These are phyloP conservation scores for Sula dactylatra DNA, from an alignment of 2,113 vertebrate genomes.

Conservation along the genomic window DNA sequence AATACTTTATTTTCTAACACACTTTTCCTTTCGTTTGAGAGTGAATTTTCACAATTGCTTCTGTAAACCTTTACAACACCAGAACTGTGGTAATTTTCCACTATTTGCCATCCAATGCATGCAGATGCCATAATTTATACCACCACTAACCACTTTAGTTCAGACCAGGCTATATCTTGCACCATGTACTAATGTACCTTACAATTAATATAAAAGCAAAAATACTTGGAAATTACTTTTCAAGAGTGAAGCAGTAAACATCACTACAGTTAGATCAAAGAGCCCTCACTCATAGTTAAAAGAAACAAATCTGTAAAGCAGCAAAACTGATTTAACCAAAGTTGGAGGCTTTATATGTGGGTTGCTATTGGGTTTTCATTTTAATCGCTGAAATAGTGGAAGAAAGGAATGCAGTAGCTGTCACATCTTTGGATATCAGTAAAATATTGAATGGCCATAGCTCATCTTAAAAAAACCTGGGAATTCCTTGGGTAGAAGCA, in stretches of 20 bases:
- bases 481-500: background rate
- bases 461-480: background rate
- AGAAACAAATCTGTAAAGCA: background rate
- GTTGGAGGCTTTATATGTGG: background rate
- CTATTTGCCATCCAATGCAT: background rate
- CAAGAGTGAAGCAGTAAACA: background rate
- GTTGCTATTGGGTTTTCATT: background rate
- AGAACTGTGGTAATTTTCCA: background rate
- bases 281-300: background rate
- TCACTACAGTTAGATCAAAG: background rate
- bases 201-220: background rate
- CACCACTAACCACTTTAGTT: background rate
- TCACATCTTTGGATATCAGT: background rate
- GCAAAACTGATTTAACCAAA: background rate
- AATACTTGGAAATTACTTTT: background rate
- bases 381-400: background rate
- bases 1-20: background rate
- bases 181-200: background rate
- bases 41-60: background rate
- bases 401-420: background rate
- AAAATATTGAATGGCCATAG: background rate
- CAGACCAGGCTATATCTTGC: background rate
- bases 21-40: background rate
- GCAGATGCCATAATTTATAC: background rate
- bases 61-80: background rate